Base-by-base conservation (phyloP, 1,140 invertebrate genomes). In the Nymphalis io region DNA sequence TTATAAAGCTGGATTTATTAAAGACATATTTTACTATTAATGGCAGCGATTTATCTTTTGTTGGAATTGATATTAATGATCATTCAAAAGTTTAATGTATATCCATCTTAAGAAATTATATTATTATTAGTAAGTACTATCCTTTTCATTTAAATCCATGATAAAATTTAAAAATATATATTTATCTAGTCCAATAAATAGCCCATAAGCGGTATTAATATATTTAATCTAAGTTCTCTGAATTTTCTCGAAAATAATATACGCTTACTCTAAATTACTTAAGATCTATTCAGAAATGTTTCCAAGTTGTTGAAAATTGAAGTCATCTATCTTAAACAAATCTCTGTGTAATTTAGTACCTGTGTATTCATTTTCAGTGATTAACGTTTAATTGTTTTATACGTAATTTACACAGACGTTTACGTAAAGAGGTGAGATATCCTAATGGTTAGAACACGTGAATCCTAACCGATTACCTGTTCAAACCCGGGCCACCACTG, bases 321-420 rank as follows among this genome's bases (percentile, higher is more conserved):
- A 33, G n/a, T 42, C 40, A 20, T 46, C 21, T 33, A 21, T 61
- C 60, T 46, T 42, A 48, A 61, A 5, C 42, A 61, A 61, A 38
- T 23, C 42, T 33, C 42, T 27, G n/a, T 4, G 60, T 61, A 48
- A 42, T 61, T 61, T 61, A 61, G 46, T 60, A 60, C 16, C 40
- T 60, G 15, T 10, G n/a, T 27, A 48, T 33, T 61, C 3, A 51
- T 51, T 51, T 51, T 20, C 16, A 16, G 5, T 51, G 46, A 51
- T 51, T 20, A 51, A 51, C 20, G 46, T 51, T 20, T 11, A 1
- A 18, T 6, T 51, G 16, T 51, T 51, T 51, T 20, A 8, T 2
- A 51, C 20, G 46, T 15, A 51, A 51, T 12, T 51, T 51, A 51
- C 10, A 4, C 20, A 51, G 20, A 51, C 11, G 20, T 51, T 51